Conservation (phyloP, 1,140 invertebrate species). For the Ephestia elutella region DNA sequence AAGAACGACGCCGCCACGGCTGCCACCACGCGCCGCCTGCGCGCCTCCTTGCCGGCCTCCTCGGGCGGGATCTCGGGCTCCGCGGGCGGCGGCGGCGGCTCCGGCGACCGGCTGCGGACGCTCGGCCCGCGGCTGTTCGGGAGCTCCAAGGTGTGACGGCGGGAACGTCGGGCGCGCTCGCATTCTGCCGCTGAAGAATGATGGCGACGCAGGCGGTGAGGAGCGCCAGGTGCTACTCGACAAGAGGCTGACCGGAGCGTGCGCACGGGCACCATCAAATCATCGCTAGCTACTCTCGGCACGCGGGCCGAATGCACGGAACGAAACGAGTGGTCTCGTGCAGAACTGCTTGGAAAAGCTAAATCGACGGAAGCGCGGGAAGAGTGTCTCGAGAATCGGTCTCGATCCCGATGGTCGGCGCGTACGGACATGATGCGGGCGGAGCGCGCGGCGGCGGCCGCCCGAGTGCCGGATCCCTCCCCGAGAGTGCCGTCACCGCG, state of each 20-base stretch:
- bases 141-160: conserved; percentile 58
- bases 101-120: conserved; percentile 56
- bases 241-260: conserved; percentile 63
- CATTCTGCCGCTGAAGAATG: conserved; percentile 66
- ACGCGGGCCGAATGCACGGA: conserved; percentile 65
- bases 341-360: conserved; percentile 56
- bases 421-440: conserved; percentile 64
- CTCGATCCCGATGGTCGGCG: conserved; percentile 57
- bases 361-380: conserved; percentile 67
- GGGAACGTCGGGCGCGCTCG: conserved; percentile 57
- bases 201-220: conserved; percentile 59
- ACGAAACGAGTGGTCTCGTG: conserved; percentile 59
- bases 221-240: conserved; percentile 54
- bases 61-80: conserved; percentile 53
- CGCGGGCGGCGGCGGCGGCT: conserved; percentile 47
- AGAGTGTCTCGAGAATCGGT: conserved; percentile 62
- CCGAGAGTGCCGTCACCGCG: conserved; percentile 28
- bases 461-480: conserved; percentile 52
- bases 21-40: conserved; percentile 78
- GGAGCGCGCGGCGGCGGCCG: conserved; percentile 59
- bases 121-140: conserved; percentile 58
- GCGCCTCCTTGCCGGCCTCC: conserved; percentile 71
- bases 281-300: conserved; percentile 59
- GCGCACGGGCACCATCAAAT: conserved; percentile 64
- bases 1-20: conserved; percentile 80